phyloP scores from a whole-genome alignment of 2,113 vertebrate species.

The Elephas maximus region DNA sequence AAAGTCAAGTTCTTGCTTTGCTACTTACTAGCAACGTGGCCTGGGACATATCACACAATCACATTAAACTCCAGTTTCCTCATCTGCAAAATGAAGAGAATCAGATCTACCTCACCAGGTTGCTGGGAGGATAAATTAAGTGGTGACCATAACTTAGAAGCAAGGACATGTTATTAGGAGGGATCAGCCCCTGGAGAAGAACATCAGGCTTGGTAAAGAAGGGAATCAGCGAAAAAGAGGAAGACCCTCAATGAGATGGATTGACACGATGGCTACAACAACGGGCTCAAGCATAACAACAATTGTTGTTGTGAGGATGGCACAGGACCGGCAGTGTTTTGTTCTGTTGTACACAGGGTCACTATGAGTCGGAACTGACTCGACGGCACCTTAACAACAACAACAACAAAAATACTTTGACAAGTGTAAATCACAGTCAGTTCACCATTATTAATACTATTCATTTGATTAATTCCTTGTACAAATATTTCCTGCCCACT shows the following conservation, averaged over 20 bases:
- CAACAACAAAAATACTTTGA: background rate
- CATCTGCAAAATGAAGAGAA: background rate
- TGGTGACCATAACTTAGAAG: background rate
- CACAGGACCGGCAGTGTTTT: too few species aligned
- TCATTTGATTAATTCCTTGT: conserved; percentile 12
- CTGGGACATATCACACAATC: background rate
- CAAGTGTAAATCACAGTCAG: background rate
- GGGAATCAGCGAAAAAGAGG: too few species aligned
- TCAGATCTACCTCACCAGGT: background rate
- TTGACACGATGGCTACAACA: too few species aligned
- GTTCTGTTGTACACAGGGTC: too few species aligned
- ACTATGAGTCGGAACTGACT: too few species aligned
- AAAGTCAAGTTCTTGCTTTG: conserved; percentile 21
- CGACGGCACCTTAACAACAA: too few species aligned
- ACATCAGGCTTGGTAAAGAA: too few species aligned
- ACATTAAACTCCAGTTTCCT: background rate
- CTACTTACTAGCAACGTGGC: background rate
- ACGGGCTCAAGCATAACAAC: too few species aligned
- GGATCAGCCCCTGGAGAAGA: too few species aligned
- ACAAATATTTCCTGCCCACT: conserved; percentile 41
- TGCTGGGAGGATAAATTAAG: background rate
- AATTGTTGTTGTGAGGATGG: too few species aligned
- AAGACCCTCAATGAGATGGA: too few species aligned
- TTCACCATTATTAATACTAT: conserved; percentile 3
- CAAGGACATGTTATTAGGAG: too few species aligned